Conservation (phyloP, 1,140 invertebrate species). For the Idris sp. region DNA sequence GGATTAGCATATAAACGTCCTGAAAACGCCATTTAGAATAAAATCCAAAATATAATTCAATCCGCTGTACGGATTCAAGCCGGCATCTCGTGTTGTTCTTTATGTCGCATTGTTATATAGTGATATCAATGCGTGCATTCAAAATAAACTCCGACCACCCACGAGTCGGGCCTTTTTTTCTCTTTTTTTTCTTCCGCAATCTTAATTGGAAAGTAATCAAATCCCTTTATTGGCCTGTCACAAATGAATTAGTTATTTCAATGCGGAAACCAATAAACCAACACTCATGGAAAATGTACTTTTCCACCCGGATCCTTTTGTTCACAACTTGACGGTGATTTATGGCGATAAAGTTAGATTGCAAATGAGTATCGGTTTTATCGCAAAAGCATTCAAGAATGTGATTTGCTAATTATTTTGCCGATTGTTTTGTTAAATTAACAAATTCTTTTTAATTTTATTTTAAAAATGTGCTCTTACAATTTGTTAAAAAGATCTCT, state of each 20-base stretch:
- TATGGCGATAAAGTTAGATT: neutral
- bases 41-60: conserved; percentile 36
- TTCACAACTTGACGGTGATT: neutral
- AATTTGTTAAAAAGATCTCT: too few species aligned
- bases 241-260: neutral
- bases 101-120: conserved; percentile 44
- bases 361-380: conserved; percentile 13
- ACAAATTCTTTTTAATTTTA: too few species aligned
- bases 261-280: neutral
- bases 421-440: too few species aligned
- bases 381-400: conserved; percentile 5
- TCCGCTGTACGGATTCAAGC: neutral
- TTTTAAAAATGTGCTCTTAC: too few species aligned
- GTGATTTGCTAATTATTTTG: conserved; percentile 3
- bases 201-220: conserved; percentile 24
- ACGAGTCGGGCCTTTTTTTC: conserved; percentile 12
- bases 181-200: conserved; percentile 17
- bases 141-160: conserved; percentile 45
- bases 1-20: conserved; percentile 33
- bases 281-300: neutral
- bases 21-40: conserved; percentile 20
- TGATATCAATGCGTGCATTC: conserved; percentile 49
- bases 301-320: conserved; percentile 3
- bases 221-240: neutral
- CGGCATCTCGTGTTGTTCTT: conserved; percentile 12